Conservation (phyloP, 2,888 invertebrate genomes). For the Gibbula magus region DNA sequence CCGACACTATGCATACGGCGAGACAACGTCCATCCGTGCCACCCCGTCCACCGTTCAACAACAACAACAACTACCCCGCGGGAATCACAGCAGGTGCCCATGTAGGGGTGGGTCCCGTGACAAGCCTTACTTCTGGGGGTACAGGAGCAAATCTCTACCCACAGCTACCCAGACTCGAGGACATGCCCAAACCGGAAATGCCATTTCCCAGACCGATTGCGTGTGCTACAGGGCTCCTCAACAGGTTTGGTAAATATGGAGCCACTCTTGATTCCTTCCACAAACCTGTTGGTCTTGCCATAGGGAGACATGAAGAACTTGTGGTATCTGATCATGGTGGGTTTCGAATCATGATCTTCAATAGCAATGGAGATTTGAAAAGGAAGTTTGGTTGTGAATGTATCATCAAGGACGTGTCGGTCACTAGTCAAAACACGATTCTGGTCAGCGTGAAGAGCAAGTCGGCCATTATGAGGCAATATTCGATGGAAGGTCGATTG, state of each 20-base stretch:
- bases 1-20: constrained; percentile 55
- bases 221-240: constrained; percentile 51
- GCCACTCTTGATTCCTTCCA: constrained; percentile 55
- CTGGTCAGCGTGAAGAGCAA: constrained; percentile 58
- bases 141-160: background rate
- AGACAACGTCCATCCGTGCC: constrained; percentile 26
- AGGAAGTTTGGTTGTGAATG: constrained; percentile 57
- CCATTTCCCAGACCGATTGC: constrained; percentile 26
- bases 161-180: constrained; percentile 25
- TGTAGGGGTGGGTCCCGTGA: constrained; percentile 15
- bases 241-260: constrained; percentile 63
- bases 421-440: constrained; percentile 57
- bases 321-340: constrained; percentile 63
- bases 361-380: constrained; percentile 53
- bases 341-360: constrained; percentile 63
- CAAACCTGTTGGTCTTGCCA: constrained; percentile 64
- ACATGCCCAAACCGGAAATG: background rate
- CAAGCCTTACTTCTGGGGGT: background rate
- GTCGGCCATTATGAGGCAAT: constrained; percentile 56
- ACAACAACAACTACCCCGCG: background rate
- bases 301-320: constrained; percentile 59
- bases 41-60: background rate
- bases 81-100: background rate
- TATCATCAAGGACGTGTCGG: constrained; percentile 56
- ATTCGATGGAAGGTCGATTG: constrained; percentile 52